phyloP scores from a whole-genome alignment of 2,113 vertebrate genomes.

The Galbula dea region DNA sequence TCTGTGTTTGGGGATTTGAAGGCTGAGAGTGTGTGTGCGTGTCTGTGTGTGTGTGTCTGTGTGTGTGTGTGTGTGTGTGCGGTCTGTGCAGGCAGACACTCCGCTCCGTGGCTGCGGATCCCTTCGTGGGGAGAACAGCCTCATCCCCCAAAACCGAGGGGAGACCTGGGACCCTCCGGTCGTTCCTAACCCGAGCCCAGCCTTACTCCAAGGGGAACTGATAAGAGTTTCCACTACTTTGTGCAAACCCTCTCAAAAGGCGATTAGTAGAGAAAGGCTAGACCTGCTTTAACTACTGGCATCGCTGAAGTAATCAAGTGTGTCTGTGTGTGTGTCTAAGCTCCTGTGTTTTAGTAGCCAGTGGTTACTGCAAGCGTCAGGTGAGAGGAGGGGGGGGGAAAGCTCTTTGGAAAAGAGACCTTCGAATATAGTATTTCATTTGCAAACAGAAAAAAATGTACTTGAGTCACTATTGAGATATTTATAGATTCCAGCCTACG shows the following conservation, averaged over 20 bases:
- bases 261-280: not conserved
- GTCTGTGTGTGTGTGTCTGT: not conserved
- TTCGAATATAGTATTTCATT: not conserved
- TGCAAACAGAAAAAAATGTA: not conserved
- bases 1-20: slow-evolving; percentile 4
- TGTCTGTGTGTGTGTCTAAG: not conserved
- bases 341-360: not conserved
- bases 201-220: not conserved
- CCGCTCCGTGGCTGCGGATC: not conserved
- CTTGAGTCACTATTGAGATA: not conserved
- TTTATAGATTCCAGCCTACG: not conserved
- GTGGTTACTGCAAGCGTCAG: not conserved
- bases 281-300: not conserved
- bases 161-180: not conserved
- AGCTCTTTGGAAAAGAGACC: not conserved
- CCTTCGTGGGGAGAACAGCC: not conserved
- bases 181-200: not conserved
- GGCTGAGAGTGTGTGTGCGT: not conserved
- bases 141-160: no score
- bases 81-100: not conserved
- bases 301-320: not conserved
- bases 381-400: no score
- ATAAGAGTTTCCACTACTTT: not conserved
- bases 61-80: not conserved
- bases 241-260: not conserved